Evolutionary conservation across 64 coral and sea anemone genomes (phyloP), one percentile per base, ranked within the genome.

Genomic region (Dendrophyllia cribrosa): DNA sequence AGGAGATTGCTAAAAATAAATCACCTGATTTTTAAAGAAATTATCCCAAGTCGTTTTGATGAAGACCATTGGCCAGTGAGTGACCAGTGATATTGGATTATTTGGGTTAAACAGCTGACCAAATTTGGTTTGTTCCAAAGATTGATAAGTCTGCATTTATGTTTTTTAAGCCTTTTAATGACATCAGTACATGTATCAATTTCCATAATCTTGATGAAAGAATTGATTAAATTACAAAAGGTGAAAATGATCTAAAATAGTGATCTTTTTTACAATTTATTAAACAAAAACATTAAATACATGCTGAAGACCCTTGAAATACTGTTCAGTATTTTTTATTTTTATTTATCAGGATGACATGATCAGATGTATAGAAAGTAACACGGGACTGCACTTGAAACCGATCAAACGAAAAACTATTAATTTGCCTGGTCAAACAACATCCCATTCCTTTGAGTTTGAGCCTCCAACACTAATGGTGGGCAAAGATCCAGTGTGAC

Each of bases 11-110:
- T 20, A 65, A 65, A 65, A 65, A 65, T 13, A 65, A 65, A 65
- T 65, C 20, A 65, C 62, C 62, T 65, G 62, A 22, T 65, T 65
- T 65, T 65, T 65, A 65, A 65, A 65, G 62, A 65, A 65, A 65
- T 65, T 65, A 14, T 65, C 62, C 62, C 62, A 65, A 65, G 15
- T 65, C 62, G 34, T 34, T 34, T 34, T 34, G 34, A 34, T 34
- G 2, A 34, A 34, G 34, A 34, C 34, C 34, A 34, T 34, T 34
- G 34, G 34, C 34, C 34, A 34, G 34, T 34, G 34, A 34, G 34
- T 34, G 34, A 34, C 34, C 34, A 34, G 34, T 34, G 34, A 34
- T 34, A 34, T 34, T 34, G 34, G 34, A 34, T 34, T 1, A 34
- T 34, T 34, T 34, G 34, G 34, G 34, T 34, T 34, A 34, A 34